These are phyloP conservation scores for Amaurobius ferox DNA, from an alignment of 2,888 invertebrate genomes.

Conservation along the genomic window DNA sequence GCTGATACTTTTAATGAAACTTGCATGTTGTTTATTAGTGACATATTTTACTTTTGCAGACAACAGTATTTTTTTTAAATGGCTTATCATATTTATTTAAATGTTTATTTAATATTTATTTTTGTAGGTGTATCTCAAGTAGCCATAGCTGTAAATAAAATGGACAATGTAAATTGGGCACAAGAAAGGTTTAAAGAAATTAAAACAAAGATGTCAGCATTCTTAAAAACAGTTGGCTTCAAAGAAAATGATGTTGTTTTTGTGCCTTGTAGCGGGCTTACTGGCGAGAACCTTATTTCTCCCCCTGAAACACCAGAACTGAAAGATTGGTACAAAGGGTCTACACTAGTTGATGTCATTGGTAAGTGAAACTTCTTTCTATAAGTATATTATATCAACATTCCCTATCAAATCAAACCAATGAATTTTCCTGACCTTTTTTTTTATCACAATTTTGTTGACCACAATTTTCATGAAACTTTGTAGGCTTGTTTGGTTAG, in stretches of 20 bases:
- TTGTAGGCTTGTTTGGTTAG: no score
- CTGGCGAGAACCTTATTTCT: constrained; percentile 89
- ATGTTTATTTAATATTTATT: not conserved
- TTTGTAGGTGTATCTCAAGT: constrained; percentile 90
- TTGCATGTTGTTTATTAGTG: no score
- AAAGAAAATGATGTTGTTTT: constrained; percentile 90
- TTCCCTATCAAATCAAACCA: no score
- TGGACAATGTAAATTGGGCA: constrained; percentile 97
- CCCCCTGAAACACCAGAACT: constrained; percentile 77
- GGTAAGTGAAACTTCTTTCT: constrained; percentile 79
- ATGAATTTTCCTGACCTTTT: no score
- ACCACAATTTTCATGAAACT: no score
- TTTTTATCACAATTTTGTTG: no score
- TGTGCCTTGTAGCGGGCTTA: constrained; percentile 97
- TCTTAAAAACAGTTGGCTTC: constrained; percentile 94
- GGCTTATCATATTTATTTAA: no score
- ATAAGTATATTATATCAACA: no score
- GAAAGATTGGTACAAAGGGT: constrained; percentile 88
- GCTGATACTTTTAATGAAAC: no score
- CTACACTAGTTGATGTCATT: constrained; percentile 82
- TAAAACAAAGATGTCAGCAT: constrained; percentile 85
- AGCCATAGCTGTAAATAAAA: constrained; percentile 96
- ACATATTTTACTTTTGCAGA: no score
- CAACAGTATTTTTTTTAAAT: no score
- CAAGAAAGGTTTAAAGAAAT: constrained; percentile 94